A percentile compares a stretch with the other conserved stretches of the same genome.
Evolutionary conservation across 1,140 invertebrate species (phyloP).

Genomic region (Drosophila melanica): DNA sequence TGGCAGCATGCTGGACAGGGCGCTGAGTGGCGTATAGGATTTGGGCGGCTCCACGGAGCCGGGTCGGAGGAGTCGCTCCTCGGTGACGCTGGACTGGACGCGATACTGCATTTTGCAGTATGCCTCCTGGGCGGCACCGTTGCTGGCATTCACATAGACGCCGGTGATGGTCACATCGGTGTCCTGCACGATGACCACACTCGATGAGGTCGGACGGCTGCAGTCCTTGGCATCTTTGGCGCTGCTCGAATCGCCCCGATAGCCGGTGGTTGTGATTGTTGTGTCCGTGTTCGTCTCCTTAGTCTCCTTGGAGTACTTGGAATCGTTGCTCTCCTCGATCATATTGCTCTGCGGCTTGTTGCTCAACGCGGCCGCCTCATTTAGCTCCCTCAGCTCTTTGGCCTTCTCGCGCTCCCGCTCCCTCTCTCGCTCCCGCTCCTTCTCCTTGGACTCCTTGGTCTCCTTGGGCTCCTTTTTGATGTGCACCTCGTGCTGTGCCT

Average conservation of each 20-base stretch:
- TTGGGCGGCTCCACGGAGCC: constrained; percentile 91
- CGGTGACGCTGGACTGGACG: constrained; percentile 83
- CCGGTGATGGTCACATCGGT: constrained; percentile 94
- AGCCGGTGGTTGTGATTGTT: constrained; percentile 74
- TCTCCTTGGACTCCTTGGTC: constrained; percentile 21
- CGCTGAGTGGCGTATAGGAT: constrained; percentile 92
- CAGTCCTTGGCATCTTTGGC: constrained; percentile 79
- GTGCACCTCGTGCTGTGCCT: constrained; percentile 39
- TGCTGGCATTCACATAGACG: constrained; percentile 90
- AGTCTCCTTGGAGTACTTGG: constrained; percentile 85
- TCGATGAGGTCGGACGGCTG: constrained; percentile 83
- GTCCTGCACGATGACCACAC: constrained; percentile 90
- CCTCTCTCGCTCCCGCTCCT: neutral
- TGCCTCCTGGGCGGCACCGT: constrained; percentile 90
- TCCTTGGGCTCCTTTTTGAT: constrained; percentile 66
- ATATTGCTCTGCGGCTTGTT: constrained; percentile 84
- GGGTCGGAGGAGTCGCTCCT: constrained; percentile 86
- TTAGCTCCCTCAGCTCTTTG: constrained; percentile 43
- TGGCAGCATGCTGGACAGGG: constrained; percentile 94
- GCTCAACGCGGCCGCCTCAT: constrained; percentile 33
- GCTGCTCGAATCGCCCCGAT: constrained; percentile 68
- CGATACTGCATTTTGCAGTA: constrained; percentile 93
- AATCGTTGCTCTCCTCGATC: constrained; percentile 80
- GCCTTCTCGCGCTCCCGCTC: neutral
- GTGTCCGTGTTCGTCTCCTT: constrained; percentile 86